phyloP scores from a whole-genome alignment of 2,888 invertebrate species.

The Harpalus rubripes region DNA sequence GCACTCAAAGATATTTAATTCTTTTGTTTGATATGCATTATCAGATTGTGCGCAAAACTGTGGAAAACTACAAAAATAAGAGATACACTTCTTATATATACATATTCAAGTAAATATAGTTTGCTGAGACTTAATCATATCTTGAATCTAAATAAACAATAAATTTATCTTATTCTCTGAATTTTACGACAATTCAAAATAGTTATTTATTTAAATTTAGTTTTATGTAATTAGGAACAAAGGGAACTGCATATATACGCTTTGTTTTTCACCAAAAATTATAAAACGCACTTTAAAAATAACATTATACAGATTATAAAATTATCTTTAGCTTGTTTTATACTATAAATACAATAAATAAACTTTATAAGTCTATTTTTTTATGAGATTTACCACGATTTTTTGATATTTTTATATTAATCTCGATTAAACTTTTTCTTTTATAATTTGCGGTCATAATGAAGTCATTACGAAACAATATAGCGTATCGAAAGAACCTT shows the following conservation, averaged over 20 bases:
- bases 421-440: no score
- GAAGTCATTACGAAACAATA: no score
- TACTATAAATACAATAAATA: no score
- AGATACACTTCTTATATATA: slow-evolving; percentile 7
- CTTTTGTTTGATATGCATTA: slow-evolving; percentile 17
- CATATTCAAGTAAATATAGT: slow-evolving; percentile 29
- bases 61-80: slow-evolving; percentile 17
- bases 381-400: no score
- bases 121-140: slow-evolving; percentile 40
- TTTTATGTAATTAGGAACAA: slow-evolving; percentile 17
- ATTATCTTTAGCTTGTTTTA: no score
- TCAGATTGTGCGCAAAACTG: slow-evolving; percentile 13
- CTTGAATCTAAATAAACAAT: slow-evolving; percentile 39
- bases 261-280: slow-evolving; percentile 12
- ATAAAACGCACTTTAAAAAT: no score
- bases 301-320: no score
- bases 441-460: no score
- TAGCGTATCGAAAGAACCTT: no score
- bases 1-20: slow-evolving; percentile 11
- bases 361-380: no score
- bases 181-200: slow-evolving; percentile 42
- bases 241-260: background rate
- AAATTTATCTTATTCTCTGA: slow-evolving; percentile 46
- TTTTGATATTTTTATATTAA: no score
- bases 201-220: slow-evolving; percentile 25